Evolutionary conservation across 2,797 vertebrate genomes (phyloP).

Genomic region (Bradypodion ventrale): DNA sequence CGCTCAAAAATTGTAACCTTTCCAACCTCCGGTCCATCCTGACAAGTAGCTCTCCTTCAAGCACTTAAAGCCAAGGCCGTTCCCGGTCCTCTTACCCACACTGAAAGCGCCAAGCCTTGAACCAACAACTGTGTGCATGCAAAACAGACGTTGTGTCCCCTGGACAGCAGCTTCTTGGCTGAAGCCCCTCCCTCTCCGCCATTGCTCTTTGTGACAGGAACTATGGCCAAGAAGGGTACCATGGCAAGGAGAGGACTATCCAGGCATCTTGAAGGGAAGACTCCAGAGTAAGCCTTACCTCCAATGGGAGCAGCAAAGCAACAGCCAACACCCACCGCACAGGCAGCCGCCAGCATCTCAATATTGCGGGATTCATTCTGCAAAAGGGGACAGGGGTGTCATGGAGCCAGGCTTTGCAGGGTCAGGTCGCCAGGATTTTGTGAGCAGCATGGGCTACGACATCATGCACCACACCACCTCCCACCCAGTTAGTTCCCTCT

Average conservation of each 20-base stretch:
- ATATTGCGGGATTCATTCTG: slow-evolving; percentile 97
- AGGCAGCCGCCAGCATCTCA: slow-evolving; percentile 96
- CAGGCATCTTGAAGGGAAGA: background rate
- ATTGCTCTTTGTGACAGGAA: no score
- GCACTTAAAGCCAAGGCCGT: no score
- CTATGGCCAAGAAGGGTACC: background rate
- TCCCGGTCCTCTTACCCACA: no score
- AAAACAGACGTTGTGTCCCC: background rate
- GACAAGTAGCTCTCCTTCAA: background rate
- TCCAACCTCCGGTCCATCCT: no score
- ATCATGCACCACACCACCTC: no score
- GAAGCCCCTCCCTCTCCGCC: background rate
- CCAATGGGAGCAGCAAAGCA: slow-evolving; percentile 96
- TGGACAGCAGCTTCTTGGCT: no score
- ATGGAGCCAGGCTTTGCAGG: no score
- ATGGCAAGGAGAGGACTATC: background rate
- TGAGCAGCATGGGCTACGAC: background rate
- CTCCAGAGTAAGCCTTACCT: slow-evolving; percentile 77
- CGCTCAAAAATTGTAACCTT: no score
- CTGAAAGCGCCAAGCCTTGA: no score
- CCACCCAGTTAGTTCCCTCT: no score
- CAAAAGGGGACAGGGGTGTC: background rate
- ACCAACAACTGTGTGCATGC: background rate
- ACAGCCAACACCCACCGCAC: slow-evolving; percentile 95
- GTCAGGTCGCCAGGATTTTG: background rate